Conservation (phyloP, 2,888 invertebrate species). For the Cremastobaeus sp. region DNA sequence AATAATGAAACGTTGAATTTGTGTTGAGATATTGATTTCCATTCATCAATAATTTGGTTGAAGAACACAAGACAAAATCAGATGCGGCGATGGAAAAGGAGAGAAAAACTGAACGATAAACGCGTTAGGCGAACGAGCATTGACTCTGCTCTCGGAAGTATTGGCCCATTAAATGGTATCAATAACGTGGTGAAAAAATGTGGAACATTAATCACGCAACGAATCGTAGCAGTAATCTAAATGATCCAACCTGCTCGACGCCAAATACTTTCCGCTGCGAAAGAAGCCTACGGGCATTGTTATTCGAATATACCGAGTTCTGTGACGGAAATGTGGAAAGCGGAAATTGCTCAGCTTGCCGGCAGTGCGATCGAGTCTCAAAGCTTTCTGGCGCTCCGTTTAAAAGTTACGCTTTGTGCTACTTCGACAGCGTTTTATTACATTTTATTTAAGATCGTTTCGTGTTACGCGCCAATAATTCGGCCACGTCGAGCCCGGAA, state of each 20-base stretch:
- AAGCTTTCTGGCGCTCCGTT: constrained; percentile 23
- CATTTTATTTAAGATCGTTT: constrained; percentile 47
- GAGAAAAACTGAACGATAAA: too few species aligned
- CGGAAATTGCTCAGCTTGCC: constrained; percentile 57
- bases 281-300: constrained; percentile 58
- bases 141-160: too few species aligned
- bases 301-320: constrained; percentile 54
- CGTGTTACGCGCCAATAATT: constrained; percentile 42
- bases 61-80: too few species aligned
- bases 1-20: too few species aligned
- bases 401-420: constrained; percentile 40
- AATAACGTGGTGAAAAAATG: constrained; percentile 6
- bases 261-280: constrained; percentile 49
- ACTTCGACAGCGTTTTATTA: constrained; percentile 40
- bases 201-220: constrained; percentile 39
- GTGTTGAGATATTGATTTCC: too few species aligned
- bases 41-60: too few species aligned
- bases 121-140: too few species aligned
- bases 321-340: constrained; percentile 59
- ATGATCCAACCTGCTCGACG: constrained; percentile 43
- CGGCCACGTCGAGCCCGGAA: constrained; percentile 13
- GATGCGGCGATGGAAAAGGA: too few species aligned
- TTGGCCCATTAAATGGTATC: constrained; percentile 7
- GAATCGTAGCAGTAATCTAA: constrained; percentile 40
- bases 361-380: constrained; percentile 39